These are phyloP conservation scores for Labrus mixtus DNA, from an alignment of 2,113 vertebrate species.

Conservation along the genomic window DNA sequence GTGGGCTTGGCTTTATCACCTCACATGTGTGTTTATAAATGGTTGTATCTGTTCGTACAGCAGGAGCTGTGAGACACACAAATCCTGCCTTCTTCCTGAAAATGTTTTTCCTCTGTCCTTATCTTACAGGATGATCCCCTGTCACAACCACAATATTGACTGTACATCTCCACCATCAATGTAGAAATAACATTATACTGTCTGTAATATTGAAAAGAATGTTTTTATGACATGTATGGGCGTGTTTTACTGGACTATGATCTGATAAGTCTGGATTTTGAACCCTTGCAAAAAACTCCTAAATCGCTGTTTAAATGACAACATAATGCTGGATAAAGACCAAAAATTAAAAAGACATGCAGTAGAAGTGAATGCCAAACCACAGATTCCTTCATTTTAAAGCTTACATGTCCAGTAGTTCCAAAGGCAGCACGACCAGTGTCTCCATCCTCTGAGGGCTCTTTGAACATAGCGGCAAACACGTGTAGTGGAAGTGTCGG, in stretches of 20 bases:
- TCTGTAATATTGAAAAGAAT: neutral
- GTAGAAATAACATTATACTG: conserved; percentile 32
- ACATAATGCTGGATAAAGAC: no score
- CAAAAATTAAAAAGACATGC: neutral
- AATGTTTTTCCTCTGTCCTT: conserved; percentile 68
- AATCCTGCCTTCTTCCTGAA: conserved; percentile 76
- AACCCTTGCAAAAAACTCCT: neutral
- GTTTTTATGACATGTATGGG: neutral
- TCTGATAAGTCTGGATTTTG: neutral
- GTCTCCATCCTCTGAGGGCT: conserved; percentile 63
- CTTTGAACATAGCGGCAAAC: conserved; percentile 80
- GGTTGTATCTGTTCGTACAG: conserved; percentile 73
- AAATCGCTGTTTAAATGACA: neutral
- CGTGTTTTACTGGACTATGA: neutral
- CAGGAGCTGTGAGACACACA: conserved; percentile 49
- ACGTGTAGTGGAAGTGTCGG: conserved; percentile 82
- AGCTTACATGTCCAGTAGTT: conserved; percentile 22
- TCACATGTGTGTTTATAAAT: conserved; percentile 71
- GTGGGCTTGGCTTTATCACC: conserved; percentile 54
- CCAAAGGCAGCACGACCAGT: conserved; percentile 51
- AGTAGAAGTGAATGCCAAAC: conserved; percentile 3
- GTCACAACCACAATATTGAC: conserved; percentile 47
- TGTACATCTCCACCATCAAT: conserved; percentile 26
- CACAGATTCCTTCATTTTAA: conserved; percentile 3
- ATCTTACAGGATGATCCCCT: conserved; percentile 57